Percentiles rank a stretch among this genome's conserved stretches.
These are phyloP conservation scores for Sisyra terminalis DNA, from an alignment of 2,888 invertebrate genomes.

Conservation along the genomic window DNA sequence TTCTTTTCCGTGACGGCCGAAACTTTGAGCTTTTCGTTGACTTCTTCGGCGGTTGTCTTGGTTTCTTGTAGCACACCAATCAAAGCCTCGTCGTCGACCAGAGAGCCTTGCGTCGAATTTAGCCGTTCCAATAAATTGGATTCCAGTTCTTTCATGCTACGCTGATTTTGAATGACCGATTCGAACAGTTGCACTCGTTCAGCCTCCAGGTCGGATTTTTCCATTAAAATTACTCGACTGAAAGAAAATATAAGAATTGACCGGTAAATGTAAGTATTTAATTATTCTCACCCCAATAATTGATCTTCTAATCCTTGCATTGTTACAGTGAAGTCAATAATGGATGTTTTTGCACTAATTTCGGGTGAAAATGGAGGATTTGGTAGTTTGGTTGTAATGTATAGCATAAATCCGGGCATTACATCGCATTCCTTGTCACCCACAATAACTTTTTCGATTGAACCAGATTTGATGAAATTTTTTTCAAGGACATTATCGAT, in stretches of 20 bases:
- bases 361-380: conserved; percentile 96
- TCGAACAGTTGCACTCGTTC: conserved; percentile 86
- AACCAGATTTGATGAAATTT: conserved; percentile 94
- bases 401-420: conserved; percentile 87
- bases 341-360: conserved; percentile 89
- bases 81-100: conserved; percentile 90
- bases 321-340: conserved; percentile 95
- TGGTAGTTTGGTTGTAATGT: conserved; percentile 89
- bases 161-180: conserved; percentile 91
- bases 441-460: conserved; percentile 85
- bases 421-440: conserved; percentile 96
- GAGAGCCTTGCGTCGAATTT: conserved; percentile 82
- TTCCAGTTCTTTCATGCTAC: conserved; percentile 90
- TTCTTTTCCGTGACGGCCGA: conserved; percentile 89
- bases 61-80: conserved; percentile 79
- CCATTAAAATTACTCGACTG: conserved; percentile 84
- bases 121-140: conserved; percentile 80
- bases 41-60: conserved; percentile 35
- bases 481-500: conserved; percentile 93
- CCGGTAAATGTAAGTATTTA: no score
- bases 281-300: conserved; percentile 38
- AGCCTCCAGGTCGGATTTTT: conserved; percentile 88
- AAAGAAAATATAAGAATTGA: conserved; percentile 16
- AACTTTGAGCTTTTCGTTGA: conserved; percentile 82
- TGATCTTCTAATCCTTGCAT: conserved; percentile 95